These are phyloP conservation scores for Otis tarda DNA, from an alignment of 2,113 vertebrate genomes.

Conservation along the genomic window DNA sequence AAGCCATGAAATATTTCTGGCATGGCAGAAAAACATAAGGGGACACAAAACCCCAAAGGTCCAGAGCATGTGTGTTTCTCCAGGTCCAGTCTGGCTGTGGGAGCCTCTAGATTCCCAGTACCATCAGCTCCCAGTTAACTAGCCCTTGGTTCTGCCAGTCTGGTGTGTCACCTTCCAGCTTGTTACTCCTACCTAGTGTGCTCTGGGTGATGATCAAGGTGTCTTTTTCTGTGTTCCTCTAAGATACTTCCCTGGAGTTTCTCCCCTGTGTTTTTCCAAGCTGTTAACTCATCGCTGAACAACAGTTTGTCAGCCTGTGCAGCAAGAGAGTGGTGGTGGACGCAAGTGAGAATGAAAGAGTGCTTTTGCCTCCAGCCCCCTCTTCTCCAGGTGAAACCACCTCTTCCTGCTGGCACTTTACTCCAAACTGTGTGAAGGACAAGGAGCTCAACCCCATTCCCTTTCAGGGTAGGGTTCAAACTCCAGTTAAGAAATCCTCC, in stretches of 20 bases:
- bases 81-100: not conserved
- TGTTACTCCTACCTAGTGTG: not conserved
- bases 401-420: not conserved
- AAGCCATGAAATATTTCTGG: not conserved
- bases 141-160: not conserved
- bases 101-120: not conserved
- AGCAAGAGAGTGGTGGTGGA: not conserved
- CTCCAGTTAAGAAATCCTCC: not conserved
- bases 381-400: not conserved
- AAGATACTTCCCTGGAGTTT: not conserved
- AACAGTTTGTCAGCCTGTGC: not conserved
- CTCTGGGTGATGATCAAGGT: no score
- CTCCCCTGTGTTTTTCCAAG: not conserved
- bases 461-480: not conserved
- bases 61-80: not conserved
- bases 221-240: not conserved
- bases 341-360: not conserved
- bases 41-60: not conserved
- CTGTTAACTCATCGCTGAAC: not conserved
- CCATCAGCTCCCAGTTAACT: not conserved
- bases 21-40: not conserved
- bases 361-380: not conserved
- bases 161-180: not conserved
- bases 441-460: not conserved
- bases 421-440: not conserved